Evolutionary conservation across 2,113 vertebrate species (phyloP), one percentile per base, ranked within the genome.

Genomic region (Laticauda colubrina): DNA sequence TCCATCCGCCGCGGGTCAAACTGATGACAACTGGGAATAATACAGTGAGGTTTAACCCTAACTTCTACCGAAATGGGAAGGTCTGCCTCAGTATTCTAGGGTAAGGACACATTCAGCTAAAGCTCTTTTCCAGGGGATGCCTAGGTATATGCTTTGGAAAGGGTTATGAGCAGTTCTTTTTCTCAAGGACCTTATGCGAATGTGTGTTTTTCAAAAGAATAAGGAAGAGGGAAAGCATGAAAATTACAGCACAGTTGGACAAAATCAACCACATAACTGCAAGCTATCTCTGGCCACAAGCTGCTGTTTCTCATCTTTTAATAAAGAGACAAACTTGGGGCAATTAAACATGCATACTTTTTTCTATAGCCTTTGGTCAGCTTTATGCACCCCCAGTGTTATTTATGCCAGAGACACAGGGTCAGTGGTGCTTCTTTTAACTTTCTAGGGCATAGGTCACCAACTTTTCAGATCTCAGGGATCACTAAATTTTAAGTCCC

Each of bases 21-120:
- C 98, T 99, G 90, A 98, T 99, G 98, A 99, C 99, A 96, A 99
- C 99, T 0, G 99, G 99, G 91, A 99, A 99, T 97, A 99, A 99
- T 98, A 99, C 98, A 43, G 99, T 99, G 95, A 98, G 99, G 94
- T 99, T 99, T 98, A 99, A 99, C 97, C 99, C 99, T 96, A 99
- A 99, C 98, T 99, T 99, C 97, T 99, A 99, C 98, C 98, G 99
- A 96, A 99, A 99, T 93, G 99, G 99, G 97, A 99, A 99, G 95
- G 99, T 99, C 94, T 99, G 99, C 98, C 98, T 99, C 96, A 99
- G 99, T 98, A 99, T 99, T 96, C 98, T 99, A 55, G 99, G 99
- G 99, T 99, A 97, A 98, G 98, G 95, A 93, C 96, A 4, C 8
- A 24, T 54, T 48, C 29, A 39, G 93, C 88, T 57, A 88, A 53